These are phyloP conservation scores for Meloe dianella DNA, from an alignment of 2,888 invertebrate species.

Conservation along the genomic window DNA sequence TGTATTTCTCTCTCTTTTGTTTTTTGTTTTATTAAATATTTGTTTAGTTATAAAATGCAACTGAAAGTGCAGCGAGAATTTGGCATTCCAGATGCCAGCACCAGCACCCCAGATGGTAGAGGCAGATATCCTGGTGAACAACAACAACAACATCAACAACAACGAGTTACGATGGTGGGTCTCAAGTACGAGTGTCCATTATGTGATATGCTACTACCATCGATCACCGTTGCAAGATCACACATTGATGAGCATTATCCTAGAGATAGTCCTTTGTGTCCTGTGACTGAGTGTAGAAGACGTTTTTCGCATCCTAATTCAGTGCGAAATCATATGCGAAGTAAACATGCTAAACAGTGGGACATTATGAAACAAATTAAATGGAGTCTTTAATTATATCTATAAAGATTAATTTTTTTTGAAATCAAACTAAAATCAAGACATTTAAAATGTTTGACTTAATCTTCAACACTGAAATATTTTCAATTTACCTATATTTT, in stretches of 20 bases:
- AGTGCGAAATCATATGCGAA: conserved; percentile 85
- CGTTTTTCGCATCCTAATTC: conserved; percentile 85
- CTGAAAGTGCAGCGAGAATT: conserved; percentile 57
- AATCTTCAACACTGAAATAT: conserved; percentile 12
- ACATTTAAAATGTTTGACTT: conserved; percentile 34
- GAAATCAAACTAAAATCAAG: background rate
- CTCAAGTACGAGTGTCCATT: conserved; percentile 72
- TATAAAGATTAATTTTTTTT: background rate
- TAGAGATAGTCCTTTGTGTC: conserved; percentile 82
- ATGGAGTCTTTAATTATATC: conserved; percentile 65
- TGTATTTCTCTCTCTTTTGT: background rate
- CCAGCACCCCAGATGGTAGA: conserved; percentile 32
- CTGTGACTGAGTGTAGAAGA: conserved; percentile 76
- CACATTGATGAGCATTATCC: conserved; percentile 86
- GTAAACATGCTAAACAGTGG: conserved; percentile 83
- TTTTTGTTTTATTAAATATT: conserved; percentile 1
- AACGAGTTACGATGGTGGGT: conserved; percentile 45
- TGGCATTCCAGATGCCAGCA: conserved; percentile 69
- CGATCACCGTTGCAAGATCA: conserved; percentile 71
- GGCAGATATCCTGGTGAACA: conserved; percentile 52
- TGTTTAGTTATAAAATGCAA: conserved; percentile 38
- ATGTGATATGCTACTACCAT: conserved; percentile 71
- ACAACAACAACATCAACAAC: conserved; percentile 54
- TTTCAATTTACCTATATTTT: conserved; percentile 17
- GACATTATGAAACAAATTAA: conserved; percentile 82